Percentiles rank a stretch among this genome's conserved stretches.
phyloP scores from a whole-genome alignment of 2,797 vertebrate genomes.

The Xiphophorus birchmanni region DNA sequence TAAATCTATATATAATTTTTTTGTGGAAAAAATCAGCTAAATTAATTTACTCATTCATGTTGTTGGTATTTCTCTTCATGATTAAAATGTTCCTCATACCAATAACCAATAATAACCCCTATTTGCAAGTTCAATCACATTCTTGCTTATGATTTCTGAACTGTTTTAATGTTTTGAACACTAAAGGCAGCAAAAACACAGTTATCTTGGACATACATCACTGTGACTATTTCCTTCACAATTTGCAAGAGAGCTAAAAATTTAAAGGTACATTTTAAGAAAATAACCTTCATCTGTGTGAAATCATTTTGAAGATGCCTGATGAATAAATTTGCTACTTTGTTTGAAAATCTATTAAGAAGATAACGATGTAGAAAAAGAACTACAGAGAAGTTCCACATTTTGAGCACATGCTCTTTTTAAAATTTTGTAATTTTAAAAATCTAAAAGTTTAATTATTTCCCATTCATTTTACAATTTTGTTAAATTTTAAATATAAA shows the following conservation, averaged over 20 bases:
- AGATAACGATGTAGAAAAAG: not conserved
- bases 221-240: not conserved
- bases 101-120: not conserved
- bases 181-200: not conserved
- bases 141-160: not conserved
- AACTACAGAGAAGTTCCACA: not conserved
- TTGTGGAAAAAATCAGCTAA: not conserved
- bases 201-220: not conserved
- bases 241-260: not conserved
- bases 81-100: not conserved
- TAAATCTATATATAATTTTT: not conserved
- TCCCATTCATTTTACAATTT: not conserved
- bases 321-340: not conserved
- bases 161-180: not conserved
- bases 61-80: not conserved
- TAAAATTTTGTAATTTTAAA: not conserved
- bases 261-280: not conserved
- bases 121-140: not conserved
- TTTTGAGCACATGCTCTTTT: not conserved
- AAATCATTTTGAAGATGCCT: not conserved
- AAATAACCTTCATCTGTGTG: not conserved
- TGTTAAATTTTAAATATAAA: not conserved
- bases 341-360: not conserved
- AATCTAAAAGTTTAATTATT: not conserved
- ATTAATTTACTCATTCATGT: not conserved